Evolutionary conservation across 2,113 vertebrate species (phyloP).

Genomic region (Odocoileus hemionus): DNA sequence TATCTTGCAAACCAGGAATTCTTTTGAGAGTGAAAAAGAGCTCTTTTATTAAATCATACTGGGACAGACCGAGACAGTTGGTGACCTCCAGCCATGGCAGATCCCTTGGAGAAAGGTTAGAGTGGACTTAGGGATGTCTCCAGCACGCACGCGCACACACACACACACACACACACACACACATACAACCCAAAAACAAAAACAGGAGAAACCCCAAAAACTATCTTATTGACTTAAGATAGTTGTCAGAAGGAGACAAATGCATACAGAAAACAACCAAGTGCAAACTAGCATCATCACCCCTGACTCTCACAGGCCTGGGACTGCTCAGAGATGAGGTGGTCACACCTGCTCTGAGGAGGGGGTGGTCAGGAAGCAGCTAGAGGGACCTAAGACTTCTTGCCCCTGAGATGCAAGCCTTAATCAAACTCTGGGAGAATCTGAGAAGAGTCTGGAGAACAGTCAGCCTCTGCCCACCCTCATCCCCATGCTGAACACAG

Average conservation of each 20-base stretch:
- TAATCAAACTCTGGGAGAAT: neutral
- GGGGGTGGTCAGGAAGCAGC: neutral
- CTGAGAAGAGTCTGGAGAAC: constrained; percentile 5
- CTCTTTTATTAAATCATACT: neutral
- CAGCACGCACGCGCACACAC: neutral
- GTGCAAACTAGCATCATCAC: neutral
- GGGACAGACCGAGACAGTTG: neutral
- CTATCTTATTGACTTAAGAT: neutral
- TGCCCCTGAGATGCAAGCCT: neutral
- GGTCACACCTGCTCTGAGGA: neutral
- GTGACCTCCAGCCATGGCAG: neutral
- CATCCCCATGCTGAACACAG: neutral
- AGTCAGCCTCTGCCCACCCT: neutral
- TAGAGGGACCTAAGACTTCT: neutral
- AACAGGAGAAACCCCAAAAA: neutral
- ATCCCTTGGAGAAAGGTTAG: neutral
- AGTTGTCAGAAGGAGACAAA: neutral
- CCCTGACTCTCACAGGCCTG: neutral
- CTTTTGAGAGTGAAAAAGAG: neutral
- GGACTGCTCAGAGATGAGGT: neutral
- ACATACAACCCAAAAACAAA: neutral
- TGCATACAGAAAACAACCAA: neutral
- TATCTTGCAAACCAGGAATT: neutral
- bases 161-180: neutral
- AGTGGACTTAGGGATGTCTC: neutral